Conservation (phyloP, 2,888 invertebrate genomes). For the Octonoba sinensis region DNA sequence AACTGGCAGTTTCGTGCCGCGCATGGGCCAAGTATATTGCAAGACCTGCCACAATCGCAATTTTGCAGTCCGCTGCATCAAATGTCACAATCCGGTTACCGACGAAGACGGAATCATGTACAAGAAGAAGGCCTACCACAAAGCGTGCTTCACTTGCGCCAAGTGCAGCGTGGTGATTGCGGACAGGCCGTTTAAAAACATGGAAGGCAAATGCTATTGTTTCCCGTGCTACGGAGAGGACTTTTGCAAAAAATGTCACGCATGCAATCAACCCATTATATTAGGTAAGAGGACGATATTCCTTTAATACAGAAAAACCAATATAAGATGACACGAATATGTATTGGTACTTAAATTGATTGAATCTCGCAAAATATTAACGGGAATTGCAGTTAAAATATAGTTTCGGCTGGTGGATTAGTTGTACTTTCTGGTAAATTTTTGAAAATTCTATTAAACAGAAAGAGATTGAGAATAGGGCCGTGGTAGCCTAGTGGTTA, state of each 20-base stretch:
- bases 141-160: constrained; percentile 29
- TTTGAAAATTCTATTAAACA: background rate
- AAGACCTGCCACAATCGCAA: constrained; percentile 24
- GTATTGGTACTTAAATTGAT: no score
- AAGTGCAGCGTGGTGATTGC: constrained; percentile 13
- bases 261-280: constrained; percentile 22
- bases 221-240: constrained; percentile 21
- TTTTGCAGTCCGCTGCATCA: constrained; percentile 28
- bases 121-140: constrained; percentile 40
- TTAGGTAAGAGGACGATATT: constrained; percentile 27
- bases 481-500: no score
- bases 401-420: background rate
- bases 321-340: no score
- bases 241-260: constrained; percentile 34
- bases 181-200: constrained; percentile 14
- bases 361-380: no score
- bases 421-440: background rate
- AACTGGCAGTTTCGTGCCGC: constrained; percentile 14
- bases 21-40: constrained; percentile 19
- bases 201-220: constrained; percentile 21
- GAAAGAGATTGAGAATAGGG: no score
- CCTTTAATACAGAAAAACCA: background rate
- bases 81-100: constrained; percentile 24
- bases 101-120: constrained; percentile 41
- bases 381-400: no score